phyloP scores from a whole-genome alignment of 2,113 vertebrate genomes.

The Amblyornis subalaris region DNA sequence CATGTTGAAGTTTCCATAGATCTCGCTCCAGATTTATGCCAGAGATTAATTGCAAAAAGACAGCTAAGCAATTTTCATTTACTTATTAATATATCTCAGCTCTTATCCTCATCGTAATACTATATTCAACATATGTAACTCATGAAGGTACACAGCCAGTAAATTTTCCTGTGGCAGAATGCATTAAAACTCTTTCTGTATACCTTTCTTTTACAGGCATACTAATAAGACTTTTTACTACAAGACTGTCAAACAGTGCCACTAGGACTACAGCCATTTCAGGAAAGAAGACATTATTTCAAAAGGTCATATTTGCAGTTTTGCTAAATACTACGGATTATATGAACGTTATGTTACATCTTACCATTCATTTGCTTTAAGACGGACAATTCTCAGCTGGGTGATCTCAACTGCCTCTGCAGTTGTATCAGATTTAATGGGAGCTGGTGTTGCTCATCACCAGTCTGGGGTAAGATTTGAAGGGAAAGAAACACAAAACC shows the following conservation, averaged over 20 bases:
- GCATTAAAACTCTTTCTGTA: slow-evolving; percentile 39
- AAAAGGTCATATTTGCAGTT: background rate
- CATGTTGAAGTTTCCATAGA: background rate
- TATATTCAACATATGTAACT: slow-evolving; percentile 57
- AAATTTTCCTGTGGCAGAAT: slow-evolving; percentile 60
- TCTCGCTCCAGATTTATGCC: slow-evolving; percentile 41
- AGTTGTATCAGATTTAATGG: background rate
- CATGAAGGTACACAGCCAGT: slow-evolving; percentile 50
- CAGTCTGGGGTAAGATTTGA: background rate
- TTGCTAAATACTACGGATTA: background rate
- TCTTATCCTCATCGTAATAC: slow-evolving; percentile 58
- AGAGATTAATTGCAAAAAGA: slow-evolving; percentile 45
- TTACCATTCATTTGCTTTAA: background rate
- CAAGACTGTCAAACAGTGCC: background rate
- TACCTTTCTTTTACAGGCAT: slow-evolving; percentile 14
- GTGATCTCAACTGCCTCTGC: background rate
- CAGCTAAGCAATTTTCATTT: slow-evolving; percentile 56
- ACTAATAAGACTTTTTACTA: slow-evolving; percentile 13
- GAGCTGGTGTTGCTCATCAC: background rate
- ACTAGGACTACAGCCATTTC: background rate
- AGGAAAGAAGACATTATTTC: slow-evolving; percentile 19
- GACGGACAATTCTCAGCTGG: background rate
- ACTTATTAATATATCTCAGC: slow-evolving; percentile 36
- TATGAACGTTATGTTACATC: background rate
- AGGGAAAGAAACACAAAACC: background rate